These are phyloP conservation scores for Nemotelus nigrinus DNA, from an alignment of 2,888 invertebrate genomes.

Conservation along the genomic window DNA sequence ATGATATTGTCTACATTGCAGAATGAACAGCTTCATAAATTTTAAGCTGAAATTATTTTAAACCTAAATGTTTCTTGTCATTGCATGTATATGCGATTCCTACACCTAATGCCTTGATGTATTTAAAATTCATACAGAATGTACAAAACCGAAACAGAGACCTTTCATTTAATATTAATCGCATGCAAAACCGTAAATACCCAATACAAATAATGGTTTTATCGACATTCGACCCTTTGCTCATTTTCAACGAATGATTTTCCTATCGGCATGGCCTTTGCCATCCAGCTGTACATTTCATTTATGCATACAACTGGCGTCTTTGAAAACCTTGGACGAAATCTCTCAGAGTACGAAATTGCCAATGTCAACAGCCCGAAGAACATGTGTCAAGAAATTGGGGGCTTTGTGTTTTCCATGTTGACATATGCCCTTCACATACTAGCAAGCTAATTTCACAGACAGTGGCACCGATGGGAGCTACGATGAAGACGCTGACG, in stretches of 20 bases:
- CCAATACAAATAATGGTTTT: slow-evolving; percentile 30
- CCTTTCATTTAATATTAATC: slow-evolving; percentile 29
- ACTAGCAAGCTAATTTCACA: slow-evolving; percentile 31
- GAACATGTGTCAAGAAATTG: slow-evolving; percentile 46
- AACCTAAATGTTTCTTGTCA: too few relatives aligned
- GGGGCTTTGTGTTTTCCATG: slow-evolving; percentile 34
- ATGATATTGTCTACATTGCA: too few relatives aligned
- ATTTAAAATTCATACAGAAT: too few relatives aligned
- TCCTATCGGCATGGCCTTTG: not conserved
- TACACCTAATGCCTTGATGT: too few relatives aligned
- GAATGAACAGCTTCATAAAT: too few relatives aligned
- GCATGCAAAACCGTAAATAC: slow-evolving; percentile 35
- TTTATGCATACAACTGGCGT: not conserved
- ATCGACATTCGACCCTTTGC: slow-evolving; percentile 43
- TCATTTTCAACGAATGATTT: slow-evolving; percentile 40
- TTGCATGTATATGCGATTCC: too few relatives aligned
- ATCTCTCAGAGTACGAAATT: slow-evolving; percentile 39
- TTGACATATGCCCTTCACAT: slow-evolving; percentile 39
- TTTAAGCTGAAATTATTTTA: too few relatives aligned
- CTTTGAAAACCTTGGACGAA: not conserved
- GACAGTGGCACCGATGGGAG: not conserved
- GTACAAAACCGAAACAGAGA: not conserved
- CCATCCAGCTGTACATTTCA: not conserved
- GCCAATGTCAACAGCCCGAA: slow-evolving; percentile 44
- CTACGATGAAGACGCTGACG: too few relatives aligned